phyloP scores from a whole-genome alignment of 2,797 vertebrate species.

The Cynodonichthys magdalenae region DNA sequence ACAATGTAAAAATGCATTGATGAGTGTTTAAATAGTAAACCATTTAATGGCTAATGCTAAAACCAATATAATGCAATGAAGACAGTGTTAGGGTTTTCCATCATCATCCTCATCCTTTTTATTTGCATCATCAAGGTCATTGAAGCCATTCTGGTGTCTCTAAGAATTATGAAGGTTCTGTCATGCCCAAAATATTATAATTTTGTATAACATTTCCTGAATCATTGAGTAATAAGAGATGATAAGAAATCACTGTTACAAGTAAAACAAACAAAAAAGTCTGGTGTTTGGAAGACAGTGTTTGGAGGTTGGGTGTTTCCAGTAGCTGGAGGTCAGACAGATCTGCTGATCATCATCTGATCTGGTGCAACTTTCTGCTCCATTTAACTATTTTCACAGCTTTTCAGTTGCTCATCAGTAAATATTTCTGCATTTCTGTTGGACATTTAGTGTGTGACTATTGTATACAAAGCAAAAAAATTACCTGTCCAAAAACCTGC shows the following conservation, averaged over 20 bases:
- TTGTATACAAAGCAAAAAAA: not conserved
- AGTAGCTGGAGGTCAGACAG: slow-evolving; percentile 22
- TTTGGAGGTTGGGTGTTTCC: slow-evolving; percentile 6
- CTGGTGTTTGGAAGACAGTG: slow-evolving; percentile 22
- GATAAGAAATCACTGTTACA: no score
- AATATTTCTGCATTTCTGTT: not conserved
- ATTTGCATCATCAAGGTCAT: no score
- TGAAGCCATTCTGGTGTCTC: not conserved
- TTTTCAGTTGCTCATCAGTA: slow-evolving; percentile 10
- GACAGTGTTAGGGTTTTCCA: no score
- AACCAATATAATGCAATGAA: no score
- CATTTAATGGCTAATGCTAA: no score
- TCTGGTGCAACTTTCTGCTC: slow-evolving; percentile 22
- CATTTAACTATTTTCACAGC: slow-evolving; percentile 20
- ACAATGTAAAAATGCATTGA: no score
- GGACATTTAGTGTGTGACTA: not conserved
- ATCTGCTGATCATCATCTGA: slow-evolving; percentile 62
- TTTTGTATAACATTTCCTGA: not conserved
- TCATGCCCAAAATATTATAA: no score
- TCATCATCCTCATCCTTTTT: no score
- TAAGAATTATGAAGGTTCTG: no score
- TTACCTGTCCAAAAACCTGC: not conserved
- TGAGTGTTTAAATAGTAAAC: no score
- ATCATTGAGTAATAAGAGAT: no score
- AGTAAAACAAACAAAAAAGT: slow-evolving; percentile 1